Evolutionary conservation across 2,797 vertebrate species (phyloP), one percentile per base, ranked within the genome.

Genomic region (Spinus olivaceus): DNA sequence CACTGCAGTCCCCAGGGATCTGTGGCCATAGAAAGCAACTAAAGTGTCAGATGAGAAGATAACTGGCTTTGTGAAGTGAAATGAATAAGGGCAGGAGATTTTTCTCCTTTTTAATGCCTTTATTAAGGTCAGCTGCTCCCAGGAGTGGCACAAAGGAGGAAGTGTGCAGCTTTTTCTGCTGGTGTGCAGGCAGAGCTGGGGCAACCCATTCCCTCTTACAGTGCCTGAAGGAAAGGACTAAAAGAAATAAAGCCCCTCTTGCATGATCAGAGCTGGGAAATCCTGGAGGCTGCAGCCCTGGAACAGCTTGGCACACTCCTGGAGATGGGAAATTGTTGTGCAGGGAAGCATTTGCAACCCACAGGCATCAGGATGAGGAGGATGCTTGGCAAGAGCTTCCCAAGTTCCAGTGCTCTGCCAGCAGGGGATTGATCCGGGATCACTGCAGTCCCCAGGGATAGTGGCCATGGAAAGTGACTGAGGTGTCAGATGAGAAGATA

Each of bases 11-110:
- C 87, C 86, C 47, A 18, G 5, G 66, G 79, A 33, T 74, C 10
- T 10, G 1, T 22, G 82, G 74, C 86, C 54, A 1, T 50, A 63
- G 35, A 41, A 80, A 89, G 83, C 6, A 14, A 17, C 84, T 92
- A 65, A 86, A 82, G 47, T 1, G 1, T 60, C 14, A 82, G 92
- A 85, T 91, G 66, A 72, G 86, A 94, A 94, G 95, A 97, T 91
- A 88, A 61, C 49, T 66, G 94, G 94, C 95, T 97, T 96, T 93
- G 89, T 78, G 97, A 95, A 97, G 94, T 39, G 39, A 39, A 39
- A 39, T 39, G 14, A 39, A 39, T 39, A 39, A 15, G 39, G 39
- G 39, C 39, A 39, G 14, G 39, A 39, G 39, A 39, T 39, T 39
- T 39, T 39, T 39, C 39, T 39, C 39, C 39, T 39, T 39, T 39